These are phyloP conservation scores for Desmodus rotundus DNA, from an alignment of 2,113 vertebrate genomes.

Conservation along the genomic window DNA sequence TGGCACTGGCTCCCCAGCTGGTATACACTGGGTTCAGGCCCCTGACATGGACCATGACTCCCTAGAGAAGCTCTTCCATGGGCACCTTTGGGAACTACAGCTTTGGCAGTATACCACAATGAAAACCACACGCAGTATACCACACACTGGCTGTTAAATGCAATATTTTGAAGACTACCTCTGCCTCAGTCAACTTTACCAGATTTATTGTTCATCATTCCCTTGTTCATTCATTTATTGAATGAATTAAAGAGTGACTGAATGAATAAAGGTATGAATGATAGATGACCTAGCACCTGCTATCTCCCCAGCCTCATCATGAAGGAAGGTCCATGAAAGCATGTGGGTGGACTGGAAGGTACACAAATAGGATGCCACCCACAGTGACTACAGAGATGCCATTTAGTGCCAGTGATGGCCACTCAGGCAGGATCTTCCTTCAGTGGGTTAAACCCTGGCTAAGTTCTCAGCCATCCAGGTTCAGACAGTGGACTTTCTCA, in stretches of 20 bases:
- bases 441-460: background rate
- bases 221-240: background rate
- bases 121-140: too few relatives aligned
- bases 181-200: background rate
- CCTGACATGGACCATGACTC: fast-evolving
- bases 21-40: background rate
- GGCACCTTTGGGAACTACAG: background rate
- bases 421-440: background rate
- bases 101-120: background rate
- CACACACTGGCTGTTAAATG: background rate
- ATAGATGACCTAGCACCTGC: background rate
- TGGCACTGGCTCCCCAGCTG: background rate
- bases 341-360: background rate
- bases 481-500: background rate
- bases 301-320: background rate
- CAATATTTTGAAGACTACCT: background rate
- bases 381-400: background rate
- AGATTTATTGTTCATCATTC: background rate
- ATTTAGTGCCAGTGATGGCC: background rate
- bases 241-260: background rate
- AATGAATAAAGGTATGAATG: background rate
- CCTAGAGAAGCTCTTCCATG: background rate
- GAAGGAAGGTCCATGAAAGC: background rate
- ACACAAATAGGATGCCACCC: background rate
- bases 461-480: background rate